Base-by-base conservation (phyloP, 1,140 invertebrate species). In the Holcopasites calliopsidis region DNA sequence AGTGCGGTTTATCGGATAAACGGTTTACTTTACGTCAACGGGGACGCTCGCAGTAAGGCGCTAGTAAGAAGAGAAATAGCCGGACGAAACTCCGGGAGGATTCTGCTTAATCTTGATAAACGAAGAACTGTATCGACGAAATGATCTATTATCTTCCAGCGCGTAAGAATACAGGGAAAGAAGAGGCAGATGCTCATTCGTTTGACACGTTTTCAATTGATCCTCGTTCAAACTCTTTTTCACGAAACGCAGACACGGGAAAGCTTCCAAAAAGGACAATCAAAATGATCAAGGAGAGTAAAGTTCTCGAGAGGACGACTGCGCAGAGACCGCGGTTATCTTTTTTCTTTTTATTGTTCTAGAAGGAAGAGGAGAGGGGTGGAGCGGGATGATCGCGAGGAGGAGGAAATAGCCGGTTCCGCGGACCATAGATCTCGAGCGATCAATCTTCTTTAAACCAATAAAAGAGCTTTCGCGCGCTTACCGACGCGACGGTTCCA, bases 371-470 rank as follows among this genome's bases (percentile, higher is more conserved):
- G 7, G 35, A 1, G 2, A 16, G 11, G 13, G 13, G n/a, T 16
- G 26, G 47, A n/a, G 3, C 10, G 13, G 28, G 38, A 55, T 21
- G 50, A 57, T 44, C 13, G 58, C 11, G 38, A 65, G 21, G 28
- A 31, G 26, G 33, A 28, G 42, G 10, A n/a, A 61, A 13, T 28
- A n/a, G 38, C 47, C 40, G 31, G 21, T 62, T 38, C 28, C 31
- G 1, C n/a, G n/a, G 35, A 16, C 44, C 23, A 28, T 62, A 40
- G 44, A 72, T 72, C 38, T 71, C 68, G 1, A 21, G 3, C 57
- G 69, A 62, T 61, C 42, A 40, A 72, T 72, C 57, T 61, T 72
- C 33, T 35, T 72, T 72, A 72, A 72, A 61, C 23, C 33, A 31
- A 72, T 52, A 38, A 31, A 21, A 52, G 57, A 52, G 33, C 8